These are phyloP conservation scores for Mercenaria mercenaria DNA, from an alignment of 1,140 invertebrate genomes.

Conservation along the genomic window DNA sequence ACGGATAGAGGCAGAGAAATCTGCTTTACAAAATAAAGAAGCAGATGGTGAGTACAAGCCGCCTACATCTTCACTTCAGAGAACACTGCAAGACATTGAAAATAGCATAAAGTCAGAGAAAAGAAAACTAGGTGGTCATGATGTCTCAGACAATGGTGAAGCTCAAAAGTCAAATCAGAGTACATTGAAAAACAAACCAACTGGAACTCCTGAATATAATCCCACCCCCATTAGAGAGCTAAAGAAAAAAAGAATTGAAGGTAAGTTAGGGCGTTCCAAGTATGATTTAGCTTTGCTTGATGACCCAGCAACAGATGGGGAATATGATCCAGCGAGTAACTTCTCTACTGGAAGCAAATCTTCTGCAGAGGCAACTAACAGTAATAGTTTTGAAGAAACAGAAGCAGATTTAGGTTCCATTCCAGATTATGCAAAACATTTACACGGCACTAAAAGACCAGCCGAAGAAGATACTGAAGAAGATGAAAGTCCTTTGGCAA, in stretches of 20 bases:
- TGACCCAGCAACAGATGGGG: slow-evolving; percentile 62
- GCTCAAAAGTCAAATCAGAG: not conserved
- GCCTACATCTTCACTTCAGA: slow-evolving; percentile 45
- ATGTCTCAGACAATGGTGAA: not conserved
- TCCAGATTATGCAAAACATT: slow-evolving; percentile 55
- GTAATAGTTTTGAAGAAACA: slow-evolving; percentile 7
- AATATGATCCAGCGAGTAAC: slow-evolving; percentile 83
- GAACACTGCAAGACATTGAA: slow-evolving; percentile 50
- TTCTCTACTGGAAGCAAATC: slow-evolving; percentile 64
- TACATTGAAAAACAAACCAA: slow-evolving; percentile 52
- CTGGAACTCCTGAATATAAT: slow-evolving; percentile 87
- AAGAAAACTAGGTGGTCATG: slow-evolving; percentile 33
- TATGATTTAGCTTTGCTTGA: slow-evolving; percentile 66
- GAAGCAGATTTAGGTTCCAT: not conserved
- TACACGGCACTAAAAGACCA: slow-evolving; percentile 44
- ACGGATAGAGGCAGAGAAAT: slow-evolving; percentile 24
- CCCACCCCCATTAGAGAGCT: slow-evolving; percentile 89
- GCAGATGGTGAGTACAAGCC: slow-evolving; percentile 26
- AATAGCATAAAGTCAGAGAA: slow-evolving; percentile 54
- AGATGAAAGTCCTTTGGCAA: slow-evolving; percentile 50
- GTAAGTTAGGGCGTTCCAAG: slow-evolving; percentile 48
- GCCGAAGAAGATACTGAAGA: slow-evolving; percentile 57
- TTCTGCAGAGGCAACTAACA: not conserved
- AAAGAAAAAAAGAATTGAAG: slow-evolving; percentile 84
- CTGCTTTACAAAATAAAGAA: not conserved